Percentiles rank a stretch among this genome's conserved stretches.
phyloP scores from a whole-genome alignment of 2,113 vertebrate species.

The Cyprinus carpio region DNA sequence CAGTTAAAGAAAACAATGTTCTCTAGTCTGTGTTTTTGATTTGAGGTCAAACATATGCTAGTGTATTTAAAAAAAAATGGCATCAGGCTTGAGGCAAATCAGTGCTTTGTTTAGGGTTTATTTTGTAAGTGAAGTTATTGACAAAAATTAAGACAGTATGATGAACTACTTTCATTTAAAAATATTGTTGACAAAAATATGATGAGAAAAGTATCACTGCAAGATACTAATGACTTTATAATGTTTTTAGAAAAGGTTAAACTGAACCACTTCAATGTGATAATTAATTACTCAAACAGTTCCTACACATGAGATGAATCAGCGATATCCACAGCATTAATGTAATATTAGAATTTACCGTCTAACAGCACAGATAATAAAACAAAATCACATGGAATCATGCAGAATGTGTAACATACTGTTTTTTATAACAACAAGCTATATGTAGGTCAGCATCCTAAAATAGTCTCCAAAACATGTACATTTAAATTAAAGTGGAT shows the following conservation, averaged over 20 bases:
- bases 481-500: background rate
- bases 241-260: background rate
- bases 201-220: background rate
- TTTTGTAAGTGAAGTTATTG: background rate
- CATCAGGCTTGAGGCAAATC: background rate
- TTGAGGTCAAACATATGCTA: background rate
- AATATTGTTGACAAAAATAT: background rate
- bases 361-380: background rate
- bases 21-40: background rate
- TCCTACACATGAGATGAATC: no score
- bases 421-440: background rate
- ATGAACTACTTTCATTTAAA: background rate
- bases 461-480: background rate
- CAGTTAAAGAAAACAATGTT: background rate
- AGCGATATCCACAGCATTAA: no score
- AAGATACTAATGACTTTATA: background rate
- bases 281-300: no score
- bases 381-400: background rate
- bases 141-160: background rate
- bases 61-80: background rate
- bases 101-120: background rate
- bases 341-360: background rate
- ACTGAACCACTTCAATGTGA: background rate
- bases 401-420: background rate
- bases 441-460: background rate